Evolutionary conservation across 2,113 vertebrate genomes (phyloP).

Genomic region (Chloebia gouldiae): DNA sequence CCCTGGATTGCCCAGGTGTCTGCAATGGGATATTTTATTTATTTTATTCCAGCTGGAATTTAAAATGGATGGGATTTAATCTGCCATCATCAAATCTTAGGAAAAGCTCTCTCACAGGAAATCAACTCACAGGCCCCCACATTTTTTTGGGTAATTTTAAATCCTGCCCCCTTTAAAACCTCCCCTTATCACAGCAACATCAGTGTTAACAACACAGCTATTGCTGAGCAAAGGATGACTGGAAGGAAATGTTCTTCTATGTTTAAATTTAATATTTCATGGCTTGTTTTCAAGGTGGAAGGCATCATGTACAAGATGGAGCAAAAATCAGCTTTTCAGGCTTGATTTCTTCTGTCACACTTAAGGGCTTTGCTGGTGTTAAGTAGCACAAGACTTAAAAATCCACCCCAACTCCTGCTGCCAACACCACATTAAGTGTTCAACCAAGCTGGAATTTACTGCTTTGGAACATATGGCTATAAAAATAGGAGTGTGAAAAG

Average conservation of each 20-base stretch:
- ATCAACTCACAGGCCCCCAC: rapidly evolving
- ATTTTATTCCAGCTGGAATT: not conserved
- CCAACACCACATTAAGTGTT: not conserved
- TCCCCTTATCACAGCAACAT: not conserved
- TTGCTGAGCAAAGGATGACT: not conserved
- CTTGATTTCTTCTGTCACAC: not conserved
- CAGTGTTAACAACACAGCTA: not conserved
- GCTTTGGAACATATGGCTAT: not conserved
- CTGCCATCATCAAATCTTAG: not conserved
- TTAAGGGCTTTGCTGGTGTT: not conserved
- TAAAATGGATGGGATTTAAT: rapidly evolving
- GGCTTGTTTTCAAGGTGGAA: not conserved
- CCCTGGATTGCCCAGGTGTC: rapidly evolving
- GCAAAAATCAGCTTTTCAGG: not conserved
- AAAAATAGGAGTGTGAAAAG: not conserved
- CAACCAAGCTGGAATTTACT: constrained; percentile 15
- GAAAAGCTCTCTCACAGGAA: rapidly evolving
- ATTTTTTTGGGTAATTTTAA: not conserved
- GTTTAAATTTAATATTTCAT: not conserved
- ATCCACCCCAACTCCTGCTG: not conserved
- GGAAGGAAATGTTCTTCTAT: not conserved
- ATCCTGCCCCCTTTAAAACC: not conserved
- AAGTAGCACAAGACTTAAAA: not conserved
- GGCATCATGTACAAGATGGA: not conserved
- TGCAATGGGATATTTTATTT: not conserved